phyloP scores from a whole-genome alignment of 2,888 invertebrate species.

The Napeogenes inachia region DNA sequence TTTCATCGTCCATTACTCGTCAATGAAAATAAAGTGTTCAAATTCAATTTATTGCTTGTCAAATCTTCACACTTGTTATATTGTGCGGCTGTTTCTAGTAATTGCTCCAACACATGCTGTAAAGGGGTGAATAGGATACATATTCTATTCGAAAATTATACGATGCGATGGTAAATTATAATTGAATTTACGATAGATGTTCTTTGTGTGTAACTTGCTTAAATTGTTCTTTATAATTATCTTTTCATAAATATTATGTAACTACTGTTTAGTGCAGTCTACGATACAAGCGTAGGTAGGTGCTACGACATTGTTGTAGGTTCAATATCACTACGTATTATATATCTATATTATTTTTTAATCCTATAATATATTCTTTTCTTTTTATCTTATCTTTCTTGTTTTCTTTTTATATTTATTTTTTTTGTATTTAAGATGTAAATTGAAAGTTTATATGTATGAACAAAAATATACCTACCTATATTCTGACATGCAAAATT shows the following conservation, averaged over 20 bases:
- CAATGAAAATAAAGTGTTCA: conserved; percentile 53
- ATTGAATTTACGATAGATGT: too few species aligned
- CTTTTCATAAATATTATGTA: too few species aligned
- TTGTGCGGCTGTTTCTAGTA: conserved; percentile 57
- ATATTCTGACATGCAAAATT: background rate
- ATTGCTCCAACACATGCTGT: conserved; percentile 70
- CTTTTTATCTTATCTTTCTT: too few species aligned
- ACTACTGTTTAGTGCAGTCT: too few species aligned
- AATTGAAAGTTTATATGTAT: too few species aligned
- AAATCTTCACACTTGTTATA: conserved; percentile 66
- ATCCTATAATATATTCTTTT: too few species aligned
- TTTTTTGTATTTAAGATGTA: too few species aligned
- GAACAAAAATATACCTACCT: background rate
- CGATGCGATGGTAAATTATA: conserved; percentile 11
- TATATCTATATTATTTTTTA: background rate
- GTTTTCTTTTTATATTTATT: too few species aligned
- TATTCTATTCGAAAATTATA: conserved; percentile 26
- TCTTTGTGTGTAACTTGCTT: too few species aligned
- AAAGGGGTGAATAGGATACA: conserved; percentile 56
- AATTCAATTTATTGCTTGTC: conserved; percentile 74
- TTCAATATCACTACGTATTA: background rate
- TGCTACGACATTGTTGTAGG: background rate
- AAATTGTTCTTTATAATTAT: too few species aligned
- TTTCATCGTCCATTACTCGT: conserved; percentile 60
- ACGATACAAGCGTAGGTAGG: too few species aligned